These are phyloP conservation scores for Pseudolycoriella hygida DNA, from an alignment of 2,888 invertebrate genomes.

Conservation along the genomic window DNA sequence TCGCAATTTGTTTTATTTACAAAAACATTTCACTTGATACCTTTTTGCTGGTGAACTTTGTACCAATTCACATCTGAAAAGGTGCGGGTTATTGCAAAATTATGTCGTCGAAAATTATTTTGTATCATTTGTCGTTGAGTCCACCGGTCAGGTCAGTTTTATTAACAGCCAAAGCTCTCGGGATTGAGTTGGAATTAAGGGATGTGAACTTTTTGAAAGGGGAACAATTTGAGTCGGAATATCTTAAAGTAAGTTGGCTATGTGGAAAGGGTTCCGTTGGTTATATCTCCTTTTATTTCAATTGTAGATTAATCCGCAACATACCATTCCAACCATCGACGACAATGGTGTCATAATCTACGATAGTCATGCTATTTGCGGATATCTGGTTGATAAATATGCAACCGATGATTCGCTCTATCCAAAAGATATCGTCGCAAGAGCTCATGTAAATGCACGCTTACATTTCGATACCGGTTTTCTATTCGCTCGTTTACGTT, in stretches of 20 bases:
- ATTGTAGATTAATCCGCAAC: constrained; percentile 39
- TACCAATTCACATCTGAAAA: too few relatives aligned
- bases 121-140: constrained; percentile 25
- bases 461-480: constrained; percentile 26
- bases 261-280: too few relatives aligned
- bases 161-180: constrained; percentile 25
- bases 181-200: constrained; percentile 25
- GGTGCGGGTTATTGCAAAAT: too few relatives aligned
- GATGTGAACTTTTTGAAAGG: constrained; percentile 25
- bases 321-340: constrained; percentile 42
- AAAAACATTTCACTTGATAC: too few relatives aligned
- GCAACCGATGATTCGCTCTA: constrained; percentile 32
- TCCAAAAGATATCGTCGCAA: constrained; percentile 23
- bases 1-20: too few relatives aligned
- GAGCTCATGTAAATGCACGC: constrained; percentile 23
- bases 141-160: constrained; percentile 28
- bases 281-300: too few relatives aligned
- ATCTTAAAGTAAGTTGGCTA: constrained; percentile 15
- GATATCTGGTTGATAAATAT: constrained; percentile 42
- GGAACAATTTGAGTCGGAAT: constrained; percentile 26
- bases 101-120: constrained; percentile 9
- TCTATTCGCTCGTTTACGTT: constrained; percentile 24
- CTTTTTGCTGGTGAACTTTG: too few relatives aligned
- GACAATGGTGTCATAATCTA: constrained; percentile 35
- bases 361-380: constrained; percentile 49